Base-by-base conservation (phyloP, 2,113 vertebrate species). In the Haplochromis burtoni region DNA sequence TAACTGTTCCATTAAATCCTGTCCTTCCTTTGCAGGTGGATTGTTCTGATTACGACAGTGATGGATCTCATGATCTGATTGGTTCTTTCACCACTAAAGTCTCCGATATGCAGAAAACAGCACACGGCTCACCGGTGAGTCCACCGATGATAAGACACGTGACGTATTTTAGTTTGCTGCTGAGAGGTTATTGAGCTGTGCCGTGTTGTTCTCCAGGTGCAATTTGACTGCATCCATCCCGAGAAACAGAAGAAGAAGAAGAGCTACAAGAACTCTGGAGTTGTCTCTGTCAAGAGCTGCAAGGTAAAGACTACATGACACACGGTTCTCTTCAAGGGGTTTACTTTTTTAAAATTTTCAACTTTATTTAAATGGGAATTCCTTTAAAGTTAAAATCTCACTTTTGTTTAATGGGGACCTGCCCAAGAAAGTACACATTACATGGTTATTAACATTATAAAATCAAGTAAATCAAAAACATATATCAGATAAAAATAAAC, bases 211-310 rank as follows among this genome's bases (percentile, higher is more conserved):
- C 78, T 81, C 6, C 86, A 99, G 98, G 96, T 97, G 80, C 94
- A 97, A 53, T 98, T 98, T 91, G 98, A 98, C 83, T 99, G 98
- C 87, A 94, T 99, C 92, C 96, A 98, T 88, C 97, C 97, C 4
- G 97, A 98, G 82, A 98, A 99, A 87, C 97, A 98, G 90, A 96
- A 97, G 95, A 99, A 98, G 91, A 99, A 99, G 95, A 99, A 98
- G 93, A 97, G 89, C 94, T 99, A 99, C 89, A 98, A 97, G 94
- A 98, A 98, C 93, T 99, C 97, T 33, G 98, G 98, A 35, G 96
- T 97, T 54, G 84, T 99, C 51, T 94, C 86, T 81, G 91, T 99
- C 83, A 98, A 98, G 90, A 96, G 86, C 66, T 98, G 97, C 93
- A 97, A 97, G 96, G 98, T 99, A 92, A 40, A 88, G 45, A 79